A percentile compares a stretch with the other conserved stretches of the same genome.
These are phyloP conservation scores for Metalampra italica DNA, from an alignment of 2,888 invertebrate species.

Conservation along the genomic window DNA sequence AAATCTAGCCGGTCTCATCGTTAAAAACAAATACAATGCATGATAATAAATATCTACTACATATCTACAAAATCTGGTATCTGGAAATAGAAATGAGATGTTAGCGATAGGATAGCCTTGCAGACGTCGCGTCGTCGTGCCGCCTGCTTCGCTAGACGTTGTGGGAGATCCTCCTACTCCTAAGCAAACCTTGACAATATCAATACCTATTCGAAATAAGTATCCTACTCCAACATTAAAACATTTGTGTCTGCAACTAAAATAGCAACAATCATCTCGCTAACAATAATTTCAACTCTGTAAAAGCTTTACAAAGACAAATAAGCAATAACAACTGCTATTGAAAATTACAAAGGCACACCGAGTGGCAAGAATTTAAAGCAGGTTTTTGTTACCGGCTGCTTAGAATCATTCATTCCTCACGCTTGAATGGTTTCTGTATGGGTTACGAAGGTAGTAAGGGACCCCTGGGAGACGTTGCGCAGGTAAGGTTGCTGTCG, in stretches of 20 bases:
- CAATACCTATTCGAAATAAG: slow-evolving; percentile 18
- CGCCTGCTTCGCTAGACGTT: slow-evolving; percentile 19
- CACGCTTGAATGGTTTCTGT: slow-evolving; percentile 56
- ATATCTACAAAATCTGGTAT: no score
- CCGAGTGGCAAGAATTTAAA: slow-evolving; percentile 44
- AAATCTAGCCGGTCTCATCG: no score
- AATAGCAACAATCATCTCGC: slow-evolving; percentile 3
- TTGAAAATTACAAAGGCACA: slow-evolving; percentile 21
- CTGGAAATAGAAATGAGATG: no score
- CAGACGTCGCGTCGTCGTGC: slow-evolving; percentile 20
- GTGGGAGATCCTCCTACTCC: slow-evolving; percentile 37
- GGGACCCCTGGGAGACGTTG: slow-evolving; percentile 46
- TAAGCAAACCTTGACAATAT: slow-evolving; percentile 24
- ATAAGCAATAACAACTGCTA: background rate
- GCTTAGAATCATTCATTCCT: slow-evolving; percentile 63
- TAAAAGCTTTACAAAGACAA: slow-evolving; percentile 3
- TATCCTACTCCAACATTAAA: background rate
- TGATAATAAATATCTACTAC: no score
- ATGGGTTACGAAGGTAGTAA: slow-evolving; percentile 40
- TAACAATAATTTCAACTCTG: background rate
- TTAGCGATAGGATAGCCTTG: slow-evolving; percentile 34
- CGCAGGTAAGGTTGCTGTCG: slow-evolving; percentile 54
- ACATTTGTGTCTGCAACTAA: background rate
- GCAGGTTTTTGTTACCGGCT: slow-evolving; percentile 47
- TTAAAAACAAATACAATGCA: no score